Conservation (phyloP, 2,888 invertebrate species). For the Habrosyne pyritoides region DNA sequence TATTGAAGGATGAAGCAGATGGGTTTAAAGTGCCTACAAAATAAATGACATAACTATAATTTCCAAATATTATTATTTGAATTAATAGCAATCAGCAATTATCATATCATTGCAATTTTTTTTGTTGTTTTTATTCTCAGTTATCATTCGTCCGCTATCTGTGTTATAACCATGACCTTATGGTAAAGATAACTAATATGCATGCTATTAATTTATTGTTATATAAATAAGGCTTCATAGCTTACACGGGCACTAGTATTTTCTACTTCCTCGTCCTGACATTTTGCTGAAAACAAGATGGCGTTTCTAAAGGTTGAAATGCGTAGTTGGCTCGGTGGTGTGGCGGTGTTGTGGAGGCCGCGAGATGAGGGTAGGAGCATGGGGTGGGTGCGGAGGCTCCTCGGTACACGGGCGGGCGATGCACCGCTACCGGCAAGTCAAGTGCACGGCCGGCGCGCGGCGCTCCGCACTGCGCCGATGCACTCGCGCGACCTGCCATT, state of each 20-base stretch:
- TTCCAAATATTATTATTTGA: too few species aligned
- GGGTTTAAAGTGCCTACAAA: too few species aligned
- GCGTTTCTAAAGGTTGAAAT: conserved; percentile 46
- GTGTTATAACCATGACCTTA: too few species aligned
- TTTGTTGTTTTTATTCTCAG: too few species aligned
- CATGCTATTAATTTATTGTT: too few species aligned
- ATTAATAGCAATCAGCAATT: too few species aligned
- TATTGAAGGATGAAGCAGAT: too few species aligned
- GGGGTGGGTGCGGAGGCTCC: conserved; percentile 26
- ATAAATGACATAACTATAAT: background rate
- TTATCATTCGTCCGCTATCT: too few species aligned
- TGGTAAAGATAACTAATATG: too few species aligned
- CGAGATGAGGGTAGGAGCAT: conserved; percentile 25
- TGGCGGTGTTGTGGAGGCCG: conserved; percentile 27
- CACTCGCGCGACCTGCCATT: conserved; percentile 63
- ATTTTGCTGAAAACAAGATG: conserved; percentile 42
- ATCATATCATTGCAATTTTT: too few species aligned
- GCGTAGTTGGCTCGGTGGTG: conserved; percentile 34
- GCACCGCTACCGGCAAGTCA: conserved; percentile 70
- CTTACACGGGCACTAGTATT: too few species aligned
- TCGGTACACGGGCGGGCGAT: conserved; percentile 66
- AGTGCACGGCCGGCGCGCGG: conserved; percentile 73
- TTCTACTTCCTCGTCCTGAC: conserved; percentile 26
- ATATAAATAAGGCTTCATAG: background rate
- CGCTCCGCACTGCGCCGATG: conserved; percentile 60